Base-by-base conservation (phyloP, 2,888 invertebrate species). In the Patella pellucida region DNA sequence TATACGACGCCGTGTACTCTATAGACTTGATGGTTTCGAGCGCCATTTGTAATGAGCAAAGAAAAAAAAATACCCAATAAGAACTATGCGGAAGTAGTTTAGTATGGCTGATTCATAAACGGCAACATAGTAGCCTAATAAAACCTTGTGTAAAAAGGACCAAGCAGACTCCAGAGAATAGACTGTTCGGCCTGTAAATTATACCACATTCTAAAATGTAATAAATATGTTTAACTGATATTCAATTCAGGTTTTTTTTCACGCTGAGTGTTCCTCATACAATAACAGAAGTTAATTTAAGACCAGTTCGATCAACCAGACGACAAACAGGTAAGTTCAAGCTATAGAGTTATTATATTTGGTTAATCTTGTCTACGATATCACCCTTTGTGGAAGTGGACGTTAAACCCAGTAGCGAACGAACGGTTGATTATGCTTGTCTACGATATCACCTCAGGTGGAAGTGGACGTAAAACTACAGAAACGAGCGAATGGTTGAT, bases 251-350 rank as follows among this genome's bases (percentile, higher is more conserved):
- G 72, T 86, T 86, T 75, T 79, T 89, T 67, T 88, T 85, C 75
- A 84, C 87, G 1, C 80, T 89, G 14, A 85, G 84, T 79, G 86
- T 89, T 52, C 88, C 89, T 0, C 89, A 89, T 78, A 88, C 88
- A 0, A 82, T 89, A 23, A 84, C 83, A 9, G 76, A 79, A 12
- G 83, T 87, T 69, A 81, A 87, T 74, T 74, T 88, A 11, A 85
- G 82, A 11, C 87, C 87, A n/a, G 85, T 87, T 67, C 85, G 86
- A 73, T 85, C 86, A 27, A 86, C 81, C 71, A 83, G 83, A 75
- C 84, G 82, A 74, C 84, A 85, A 19, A 73, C 85, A 51, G 84
- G 86, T 85, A 71, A 75, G 80, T 54, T 50, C 52, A 41, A 67
- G 9, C 7, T 41, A 41, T 41, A 9, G 41, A 41, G 9, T 41